These are phyloP conservation scores for Caenorhabditis imperialis DNA, from an alignment of 2,888 invertebrate species.

Conservation along the genomic window DNA sequence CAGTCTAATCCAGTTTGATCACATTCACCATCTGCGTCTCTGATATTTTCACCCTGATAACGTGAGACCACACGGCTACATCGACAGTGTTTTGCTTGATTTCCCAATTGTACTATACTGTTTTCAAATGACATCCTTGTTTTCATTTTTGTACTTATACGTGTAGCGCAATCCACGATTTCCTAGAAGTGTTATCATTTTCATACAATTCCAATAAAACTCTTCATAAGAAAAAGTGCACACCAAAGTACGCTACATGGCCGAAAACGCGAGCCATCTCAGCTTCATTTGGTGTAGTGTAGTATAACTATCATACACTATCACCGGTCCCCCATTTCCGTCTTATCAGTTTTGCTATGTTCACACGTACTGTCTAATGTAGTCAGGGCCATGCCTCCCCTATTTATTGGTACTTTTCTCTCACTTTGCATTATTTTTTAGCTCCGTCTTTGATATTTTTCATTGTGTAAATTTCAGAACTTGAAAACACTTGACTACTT, in stretches of 20 bases:
- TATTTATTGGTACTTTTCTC: constrained; percentile 38
- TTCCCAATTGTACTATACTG: constrained; percentile 1
- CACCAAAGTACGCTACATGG: neutral
- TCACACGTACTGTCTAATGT: constrained; percentile 38
- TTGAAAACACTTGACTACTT: neutral
- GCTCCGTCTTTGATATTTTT: neutral
- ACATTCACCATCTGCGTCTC: constrained; percentile 17
- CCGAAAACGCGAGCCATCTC: neutral
- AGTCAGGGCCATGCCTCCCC: constrained; percentile 9
- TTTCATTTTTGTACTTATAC: no score
- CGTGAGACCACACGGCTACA: constrained; percentile 28
- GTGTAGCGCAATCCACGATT: no score
- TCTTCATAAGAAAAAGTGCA: no score
- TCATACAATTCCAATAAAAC: no score
- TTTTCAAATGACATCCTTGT: neutral
- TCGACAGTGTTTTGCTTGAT: constrained; percentile 3
- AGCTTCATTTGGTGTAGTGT: no score
- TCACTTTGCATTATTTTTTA: neutral
- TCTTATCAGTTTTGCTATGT: constrained; percentile 15
- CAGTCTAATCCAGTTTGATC: constrained; percentile 28
- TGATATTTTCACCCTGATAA: constrained; percentile 10
- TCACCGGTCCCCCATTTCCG: constrained; percentile 7
- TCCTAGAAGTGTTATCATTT: no score
- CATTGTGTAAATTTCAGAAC: constrained; percentile 1
- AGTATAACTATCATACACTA: constrained; percentile 34